Base-by-base conservation (phyloP, 2,888 invertebrate species). In the Drosophila antonietae region DNA sequence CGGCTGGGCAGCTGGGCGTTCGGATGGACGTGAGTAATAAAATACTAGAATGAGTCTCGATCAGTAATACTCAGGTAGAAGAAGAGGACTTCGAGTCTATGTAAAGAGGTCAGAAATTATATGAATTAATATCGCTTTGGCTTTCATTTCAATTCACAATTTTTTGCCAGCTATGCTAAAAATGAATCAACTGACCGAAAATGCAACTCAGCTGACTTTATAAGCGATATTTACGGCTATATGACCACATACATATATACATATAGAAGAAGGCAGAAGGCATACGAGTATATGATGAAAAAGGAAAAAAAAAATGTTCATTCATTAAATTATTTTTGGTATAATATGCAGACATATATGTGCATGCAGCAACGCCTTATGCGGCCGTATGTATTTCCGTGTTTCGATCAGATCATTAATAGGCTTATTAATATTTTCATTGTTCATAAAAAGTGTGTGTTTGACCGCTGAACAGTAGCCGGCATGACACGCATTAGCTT, bases 401-500 rank as follows among this genome's bases (percentile, higher is more conserved):
- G 72, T 49, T 64, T 31, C 47, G 49, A 66, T 33, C 67, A 52
- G 78, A 66, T 78, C 75, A 71, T 78, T 61, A 77, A 74, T 74
- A 71, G 68, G 73, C 64, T 67, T 76, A 76, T 80, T 76, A 78
- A 78, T 80, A 80, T 62, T 72, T 78, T 73, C 58, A 63, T 53
- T 78, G 68, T 63, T 61, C 65, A 73, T 68, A 71, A 66, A 63
- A 51, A 12, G 43, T 51, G 44, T 31, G 28, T 55, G 39, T 28
- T 56, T n/a, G 78, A 39, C 52, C 14, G 53, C 23, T 64, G 65
- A 77, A 81, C 81, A 65, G 82, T 75, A 81, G 81, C 75, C 72
- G 59, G 71, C 75, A 78, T 75, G 77, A 73, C 79, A 71, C 75
- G 78, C 81, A 77, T 77, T 81, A 81, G 59, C 55, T 77, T 74